These are phyloP conservation scores for Eupithecia dodoneata DNA, from an alignment of 2,888 invertebrate species.

Conservation along the genomic window DNA sequence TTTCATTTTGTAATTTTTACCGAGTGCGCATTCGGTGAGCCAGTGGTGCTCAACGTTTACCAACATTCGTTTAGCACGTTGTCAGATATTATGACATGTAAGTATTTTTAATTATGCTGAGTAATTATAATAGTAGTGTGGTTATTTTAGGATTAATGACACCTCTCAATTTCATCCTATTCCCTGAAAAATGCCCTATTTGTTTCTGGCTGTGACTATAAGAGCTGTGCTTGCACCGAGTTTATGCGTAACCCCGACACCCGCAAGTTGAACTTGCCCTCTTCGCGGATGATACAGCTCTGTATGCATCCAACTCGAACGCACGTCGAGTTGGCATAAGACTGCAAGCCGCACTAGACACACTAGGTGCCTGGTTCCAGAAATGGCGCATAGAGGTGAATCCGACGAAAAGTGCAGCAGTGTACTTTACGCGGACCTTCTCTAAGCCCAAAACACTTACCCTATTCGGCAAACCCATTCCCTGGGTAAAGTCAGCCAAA, in stretches of 20 bases:
- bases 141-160: neutral
- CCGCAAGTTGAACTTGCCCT: too few species aligned
- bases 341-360: too few species aligned
- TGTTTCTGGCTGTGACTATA: neutral
- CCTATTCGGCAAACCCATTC: too few species aligned
- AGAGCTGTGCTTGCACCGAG: neutral
- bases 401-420: too few species aligned
- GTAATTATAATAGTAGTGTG: neutral
- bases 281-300: too few species aligned
- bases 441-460: too few species aligned
- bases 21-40: slow-evolving; percentile 70
- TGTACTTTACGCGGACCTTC: too few species aligned
- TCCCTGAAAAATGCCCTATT: neutral
- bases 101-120: neutral
- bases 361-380: too few species aligned
- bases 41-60: slow-evolving; percentile 60
- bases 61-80: neutral
- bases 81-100: neutral
- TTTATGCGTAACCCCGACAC: neutral
- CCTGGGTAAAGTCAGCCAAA: too few species aligned
- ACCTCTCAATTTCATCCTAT: neutral
- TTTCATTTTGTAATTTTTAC: slow-evolving; percentile 84
- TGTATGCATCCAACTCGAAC: too few species aligned
- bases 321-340: too few species aligned
- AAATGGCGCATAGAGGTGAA: too few species aligned